Evolutionary conservation across 2,888 invertebrate species (phyloP), one percentile per base, ranked within the genome.

Genomic region (Neoitamus cyanurus): DNA sequence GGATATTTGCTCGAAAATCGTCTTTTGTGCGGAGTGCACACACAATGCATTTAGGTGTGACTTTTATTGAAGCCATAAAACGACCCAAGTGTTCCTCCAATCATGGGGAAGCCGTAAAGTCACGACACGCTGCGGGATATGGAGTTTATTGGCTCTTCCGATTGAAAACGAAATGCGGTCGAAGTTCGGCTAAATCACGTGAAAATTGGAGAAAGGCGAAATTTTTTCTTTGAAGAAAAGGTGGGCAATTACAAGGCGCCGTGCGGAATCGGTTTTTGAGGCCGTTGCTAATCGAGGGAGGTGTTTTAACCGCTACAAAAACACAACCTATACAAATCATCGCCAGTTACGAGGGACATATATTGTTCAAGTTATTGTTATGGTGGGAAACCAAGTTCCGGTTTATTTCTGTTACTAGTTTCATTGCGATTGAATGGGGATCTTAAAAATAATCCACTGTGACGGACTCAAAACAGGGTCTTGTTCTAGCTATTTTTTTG

Each of bases 31-130:
- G 13, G 15, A 58, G 15, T 58, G 31, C 48, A 78, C 48, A 75
- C 48, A 78, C 78, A 78, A 78, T 78, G 78, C 78, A 46, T 48
- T 48, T 78, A 46, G 58, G 78, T 78, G 78, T 34, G 58, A 58
- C 58, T 46, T 78, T 78, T 78, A 78, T 78, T 78, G n/a, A n/a
- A 11, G 78, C n/a, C 58, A 42, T 78, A 78, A 78, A 78, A 31
- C 70, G 58, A 73, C 46, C 25, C 28, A 31, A 48, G 78, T 46
- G 48, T n/a, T 46, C 25, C 58, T 25, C 58, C 42, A 46, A 15
- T 58, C 31, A 13, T 6, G 78, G 30, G 25, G 28, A 1, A 31
- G n/a, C 78, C 48, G 25, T 78, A 48, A 78, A 78, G 30, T 7
- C 3, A 20, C 58, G 25, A 25, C 25, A 58, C 78, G 42, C 78